These are phyloP conservation scores for Chaetops frenatus DNA, from an alignment of 2,113 vertebrate species.

Conservation along the genomic window DNA sequence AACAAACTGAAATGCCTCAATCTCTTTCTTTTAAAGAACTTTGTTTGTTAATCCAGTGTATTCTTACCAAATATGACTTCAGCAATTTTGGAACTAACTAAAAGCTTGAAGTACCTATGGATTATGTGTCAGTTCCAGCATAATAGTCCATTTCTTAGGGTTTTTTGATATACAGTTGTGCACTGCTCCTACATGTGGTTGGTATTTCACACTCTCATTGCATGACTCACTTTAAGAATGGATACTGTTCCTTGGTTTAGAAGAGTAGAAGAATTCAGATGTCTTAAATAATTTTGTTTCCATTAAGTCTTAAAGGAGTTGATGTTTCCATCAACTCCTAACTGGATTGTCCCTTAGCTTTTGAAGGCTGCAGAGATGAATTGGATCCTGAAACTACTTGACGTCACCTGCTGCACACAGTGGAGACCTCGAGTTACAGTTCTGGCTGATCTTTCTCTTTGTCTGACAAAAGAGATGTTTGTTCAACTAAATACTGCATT, in stretches of 20 bases:
- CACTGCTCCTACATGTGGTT: background rate
- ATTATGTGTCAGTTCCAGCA: background rate
- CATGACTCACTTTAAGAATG: background rate
- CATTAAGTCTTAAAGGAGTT: background rate
- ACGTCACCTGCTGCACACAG: background rate
- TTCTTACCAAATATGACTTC: background rate
- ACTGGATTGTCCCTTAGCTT: background rate
- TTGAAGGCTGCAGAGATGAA: background rate
- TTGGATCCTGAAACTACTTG: background rate
- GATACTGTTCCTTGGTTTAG: background rate
- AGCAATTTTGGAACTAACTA: background rate
- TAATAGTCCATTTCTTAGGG: background rate
- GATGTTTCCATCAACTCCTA: background rate
- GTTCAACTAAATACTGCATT: background rate
- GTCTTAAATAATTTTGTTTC: background rate
- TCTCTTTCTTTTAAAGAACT: background rate
- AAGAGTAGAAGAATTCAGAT: background rate
- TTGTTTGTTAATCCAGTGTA: background rate
- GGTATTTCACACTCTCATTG: background rate
- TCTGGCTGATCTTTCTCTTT: background rate
- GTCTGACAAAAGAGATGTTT: background rate
- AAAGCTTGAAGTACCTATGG: background rate
- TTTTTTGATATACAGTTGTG: background rate
- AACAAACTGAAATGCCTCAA: background rate
- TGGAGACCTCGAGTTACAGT: background rate